Conservation (phyloP, 2,888 invertebrate species). For the Lumbricus terrestris region DNA sequence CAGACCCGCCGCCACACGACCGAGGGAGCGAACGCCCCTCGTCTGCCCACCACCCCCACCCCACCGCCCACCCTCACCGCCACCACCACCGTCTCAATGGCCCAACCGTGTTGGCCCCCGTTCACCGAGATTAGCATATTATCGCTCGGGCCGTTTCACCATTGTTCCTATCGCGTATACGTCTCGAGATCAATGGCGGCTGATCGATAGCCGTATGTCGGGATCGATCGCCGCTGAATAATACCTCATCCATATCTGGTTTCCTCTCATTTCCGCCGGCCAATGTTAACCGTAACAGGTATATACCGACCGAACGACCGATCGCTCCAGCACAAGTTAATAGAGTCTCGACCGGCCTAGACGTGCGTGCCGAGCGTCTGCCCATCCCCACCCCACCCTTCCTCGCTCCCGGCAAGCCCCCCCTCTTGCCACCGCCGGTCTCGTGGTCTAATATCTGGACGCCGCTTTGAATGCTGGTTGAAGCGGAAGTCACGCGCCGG, state of each 20-base stretch:
- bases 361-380: not conserved
- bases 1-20: not conserved
- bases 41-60: no score
- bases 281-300: not conserved
- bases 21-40: no score
- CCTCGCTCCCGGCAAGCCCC: not conserved
- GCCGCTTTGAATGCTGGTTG: not conserved
- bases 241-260: slow-evolving; percentile 4
- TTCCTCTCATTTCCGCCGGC: slow-evolving; percentile 13
- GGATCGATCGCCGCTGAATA: not conserved
- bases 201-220: not conserved
- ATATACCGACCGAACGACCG: not conserved
- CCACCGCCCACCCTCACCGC: not conserved
- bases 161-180: slow-evolving; percentile 5
- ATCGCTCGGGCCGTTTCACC: slow-evolving; percentile 5
- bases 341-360: not conserved
- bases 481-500: slow-evolving; percentile 16
- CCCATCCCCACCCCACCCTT: not conserved
- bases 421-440: not conserved
- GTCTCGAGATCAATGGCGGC: not conserved
- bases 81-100: not conserved
- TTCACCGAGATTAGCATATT: slow-evolving; percentile 14
- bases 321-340: not conserved
- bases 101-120: not conserved
- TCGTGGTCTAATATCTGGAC: not conserved